Evolutionary conservation across 2,113 vertebrate genomes (phyloP), one percentile per base, ranked within the genome.

Genomic region (Eupsittula cactorum): DNA sequence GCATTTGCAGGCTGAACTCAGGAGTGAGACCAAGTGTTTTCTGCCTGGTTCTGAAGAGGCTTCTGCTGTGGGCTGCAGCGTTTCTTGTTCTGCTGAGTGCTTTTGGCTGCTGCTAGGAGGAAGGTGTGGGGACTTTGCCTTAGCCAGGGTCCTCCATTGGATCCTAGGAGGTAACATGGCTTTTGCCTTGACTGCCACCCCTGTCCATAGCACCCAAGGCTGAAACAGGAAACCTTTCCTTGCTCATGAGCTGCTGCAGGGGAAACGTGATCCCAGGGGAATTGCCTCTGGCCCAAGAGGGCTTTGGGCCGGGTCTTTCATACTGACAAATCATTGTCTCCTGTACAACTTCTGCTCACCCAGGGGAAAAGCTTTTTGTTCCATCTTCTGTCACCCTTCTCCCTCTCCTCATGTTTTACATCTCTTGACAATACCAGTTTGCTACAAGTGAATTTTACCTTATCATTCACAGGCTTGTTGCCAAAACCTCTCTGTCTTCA

Each of bases 401-500:
- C 25, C 29, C 24, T n/a, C 60, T 50, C 28, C 15, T 27, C 17
- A 1, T n/a, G 25, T 29, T 74, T 77, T 62, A n/a, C 21, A 10
- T 62, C 52, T 65, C 57, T 24, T 67, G 59, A 11, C 21, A 25
- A 2, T 35, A 7, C 18, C 16, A 52, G 33, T n/a, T 75, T 82
- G 41, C 88, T 76, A 35, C 37, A 82, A 27, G 19, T 82, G 53
- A 81, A 10, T 88, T 55, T 90, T 75, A 7, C 44, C n/a, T 86
- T 90, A 2, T 75, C 20, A 1, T 91, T 93, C 64, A 33, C 96
- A 99, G 98, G 7, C 91, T 95, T 2, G 89, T 98, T 71, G 97
- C 98, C 41, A 98, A 97, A 91, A 99, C 98, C 1, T 98, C 98
- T 7, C 90, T 99, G 90, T 98, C 97, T 52, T 98, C 98, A 2